phyloP scores from a whole-genome alignment of 2,113 vertebrate genomes.

The Ctenomys sociabilis region DNA sequence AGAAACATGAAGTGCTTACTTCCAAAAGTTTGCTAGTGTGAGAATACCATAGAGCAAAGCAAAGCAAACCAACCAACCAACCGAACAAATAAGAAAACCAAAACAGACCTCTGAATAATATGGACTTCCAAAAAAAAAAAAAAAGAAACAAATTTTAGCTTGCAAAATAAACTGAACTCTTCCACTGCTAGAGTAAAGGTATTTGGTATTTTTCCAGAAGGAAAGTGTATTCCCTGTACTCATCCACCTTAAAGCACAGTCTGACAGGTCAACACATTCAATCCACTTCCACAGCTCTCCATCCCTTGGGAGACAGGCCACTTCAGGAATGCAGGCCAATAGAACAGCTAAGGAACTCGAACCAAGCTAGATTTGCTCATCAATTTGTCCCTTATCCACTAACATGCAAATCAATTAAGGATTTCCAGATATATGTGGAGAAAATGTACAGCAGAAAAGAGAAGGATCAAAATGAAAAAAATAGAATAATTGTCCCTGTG shows the following conservation, averaged over 20 bases:
- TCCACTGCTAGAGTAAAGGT: not conserved
- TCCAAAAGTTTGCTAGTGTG: conserved; percentile 38
- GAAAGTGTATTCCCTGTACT: not conserved
- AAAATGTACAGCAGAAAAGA: conserved; percentile 39
- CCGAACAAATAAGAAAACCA: not conserved
- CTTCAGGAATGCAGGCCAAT: not conserved
- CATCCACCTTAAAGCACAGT: conserved; percentile 22
- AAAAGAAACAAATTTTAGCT: not conserved
- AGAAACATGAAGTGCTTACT: not conserved
- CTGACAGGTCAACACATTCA: not conserved
- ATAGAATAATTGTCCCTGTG: not conserved
- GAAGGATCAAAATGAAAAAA: conserved; percentile 17
- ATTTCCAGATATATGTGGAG: conserved; percentile 35
- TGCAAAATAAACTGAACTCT: not conserved
- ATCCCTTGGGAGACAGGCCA: not conserved
- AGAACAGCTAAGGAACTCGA: not conserved
- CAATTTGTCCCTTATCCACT: conserved; percentile 23
- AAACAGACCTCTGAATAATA: conserved; percentile 1
- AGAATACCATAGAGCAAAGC: not conserved
- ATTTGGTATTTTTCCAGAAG: not conserved
- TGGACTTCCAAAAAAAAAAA: not conserved
- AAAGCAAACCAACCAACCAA: not conserved
- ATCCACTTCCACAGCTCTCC: not conserved
- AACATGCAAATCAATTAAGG: not conserved
- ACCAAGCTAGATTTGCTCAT: conserved; percentile 22